Base-by-base conservation (phyloP, 2,888 invertebrate genomes). In the Limnephilus rhombicus region DNA sequence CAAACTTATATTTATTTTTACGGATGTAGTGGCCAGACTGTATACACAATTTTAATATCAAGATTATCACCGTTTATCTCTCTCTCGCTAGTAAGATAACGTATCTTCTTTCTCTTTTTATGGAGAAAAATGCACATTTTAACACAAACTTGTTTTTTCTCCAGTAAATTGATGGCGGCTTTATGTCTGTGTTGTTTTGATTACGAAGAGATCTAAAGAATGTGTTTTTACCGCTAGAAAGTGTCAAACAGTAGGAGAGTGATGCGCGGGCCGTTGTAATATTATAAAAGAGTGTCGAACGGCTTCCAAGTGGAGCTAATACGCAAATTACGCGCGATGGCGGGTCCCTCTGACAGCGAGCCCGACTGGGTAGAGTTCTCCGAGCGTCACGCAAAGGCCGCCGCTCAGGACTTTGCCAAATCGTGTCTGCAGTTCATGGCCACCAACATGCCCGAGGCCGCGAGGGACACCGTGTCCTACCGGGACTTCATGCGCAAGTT, bases 371-470 rank as follows among this genome's bases (percentile, higher is more conserved):
- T 97, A 94, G 98, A 98, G 95, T 98, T 98, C 95, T 98, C 98
- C 96, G 98, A 98, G 95, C 97, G 98, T 95, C 98, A 98, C 96
- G 98, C 98, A 92, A 97, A 97, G 94, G 97, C 97, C 93, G 98
- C 98, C 92, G 98, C 98, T 93, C 97, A 98, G 94, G 98, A 98
- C 95, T 99, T 99, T 95, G 98, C 98, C 94, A 98, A 98, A 95
- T 98, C 98, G 94, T 98, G 98, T 95, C 97, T 98, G 94, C 97
- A 97, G 94, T 98, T 97, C 94, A 97, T 98, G 93, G 97, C 97
- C 94, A 96, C 97, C 88, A 97, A 97, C 94, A 95, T 97, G 93
- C 96, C 97, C 68, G 98, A 98, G 94, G 96, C 96, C 94, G 96
- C 97, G 34, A 96, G 97, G 93, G 96, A 97, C 45, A 97, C 97